A percentile compares a stretch with the other conserved stretches of the same genome.
Conservation (phyloP, 2,113 vertebrate species). For the Spilogale gracilis region DNA sequence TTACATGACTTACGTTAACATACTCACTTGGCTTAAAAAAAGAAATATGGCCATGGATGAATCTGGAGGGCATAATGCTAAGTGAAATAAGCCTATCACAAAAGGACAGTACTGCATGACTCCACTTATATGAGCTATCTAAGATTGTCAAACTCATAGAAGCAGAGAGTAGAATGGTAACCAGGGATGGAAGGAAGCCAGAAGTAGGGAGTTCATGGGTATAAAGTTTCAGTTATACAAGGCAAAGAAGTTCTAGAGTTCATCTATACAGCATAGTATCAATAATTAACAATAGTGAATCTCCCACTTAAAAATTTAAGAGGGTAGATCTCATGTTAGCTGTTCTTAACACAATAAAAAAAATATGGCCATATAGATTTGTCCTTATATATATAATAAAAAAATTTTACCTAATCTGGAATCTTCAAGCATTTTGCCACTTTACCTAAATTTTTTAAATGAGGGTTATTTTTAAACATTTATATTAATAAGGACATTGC, state of each 20-base stretch:
- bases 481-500: not conserved
- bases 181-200: not conserved
- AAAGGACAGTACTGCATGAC: not conserved
- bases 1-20: not conserved
- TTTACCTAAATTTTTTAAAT: not conserved
- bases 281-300: not conserved
- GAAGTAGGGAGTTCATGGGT: not conserved
- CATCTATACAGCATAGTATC: not conserved
- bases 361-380: not conserved
- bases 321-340: not conserved
- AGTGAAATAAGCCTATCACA: not conserved
- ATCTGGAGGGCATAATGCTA: not conserved
- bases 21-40: not conserved
- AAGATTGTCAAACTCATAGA: not conserved
- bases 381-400: not conserved
- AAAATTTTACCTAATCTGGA: not conserved
- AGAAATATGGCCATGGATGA: not conserved
- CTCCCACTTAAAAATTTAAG: not conserved
- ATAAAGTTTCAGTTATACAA: not conserved
- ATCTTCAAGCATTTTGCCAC: not conserved
- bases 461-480: not conserved
- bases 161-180: not conserved
- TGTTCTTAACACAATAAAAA: not conserved
- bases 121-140: not conserved
- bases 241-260: not conserved